Conservation (phyloP, 2,113 vertebrate species). For the Poeciliopsis turrubarensis region DNA sequence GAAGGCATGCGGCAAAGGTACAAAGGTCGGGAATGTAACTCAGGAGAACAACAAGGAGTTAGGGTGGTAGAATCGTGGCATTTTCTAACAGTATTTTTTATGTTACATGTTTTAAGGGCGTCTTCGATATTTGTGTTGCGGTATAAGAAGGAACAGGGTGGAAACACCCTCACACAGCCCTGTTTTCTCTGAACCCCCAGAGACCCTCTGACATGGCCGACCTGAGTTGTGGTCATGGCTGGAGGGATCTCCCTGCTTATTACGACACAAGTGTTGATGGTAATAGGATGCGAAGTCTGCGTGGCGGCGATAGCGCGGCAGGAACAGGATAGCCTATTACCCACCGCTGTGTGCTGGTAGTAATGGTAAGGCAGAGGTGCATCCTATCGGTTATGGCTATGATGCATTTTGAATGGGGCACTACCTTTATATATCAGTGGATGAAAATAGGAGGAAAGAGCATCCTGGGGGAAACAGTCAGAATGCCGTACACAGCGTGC, state of each 20-base stretch:
- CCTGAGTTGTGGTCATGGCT: constrained; percentile 59
- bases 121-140: neutral
- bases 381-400: constrained; percentile 60
- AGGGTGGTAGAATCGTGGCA: no score
- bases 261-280: constrained; percentile 64
- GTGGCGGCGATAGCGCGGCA: constrained; percentile 53
- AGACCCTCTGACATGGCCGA: constrained; percentile 60
- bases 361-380: constrained; percentile 56
- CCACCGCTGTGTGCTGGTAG: constrained; percentile 48
- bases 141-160: constrained; percentile 14
- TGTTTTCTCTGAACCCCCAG: constrained; percentile 51
- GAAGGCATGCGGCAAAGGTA: no score
- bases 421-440: constrained; percentile 51
- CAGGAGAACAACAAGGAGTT: no score
- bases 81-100: neutral
- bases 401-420: constrained; percentile 55
- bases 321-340: constrained; percentile 65
- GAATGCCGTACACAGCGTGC: constrained; percentile 1
- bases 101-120: neutral
- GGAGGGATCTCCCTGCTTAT: constrained; percentile 61
- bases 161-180: constrained; percentile 20
- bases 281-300: constrained; percentile 63
- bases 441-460: constrained; percentile 40
- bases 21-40: no score
- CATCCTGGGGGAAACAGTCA: constrained; percentile 27